phyloP scores from a whole-genome alignment of 2,888 invertebrate species.

The Drosophila nr. fundita region DNA sequence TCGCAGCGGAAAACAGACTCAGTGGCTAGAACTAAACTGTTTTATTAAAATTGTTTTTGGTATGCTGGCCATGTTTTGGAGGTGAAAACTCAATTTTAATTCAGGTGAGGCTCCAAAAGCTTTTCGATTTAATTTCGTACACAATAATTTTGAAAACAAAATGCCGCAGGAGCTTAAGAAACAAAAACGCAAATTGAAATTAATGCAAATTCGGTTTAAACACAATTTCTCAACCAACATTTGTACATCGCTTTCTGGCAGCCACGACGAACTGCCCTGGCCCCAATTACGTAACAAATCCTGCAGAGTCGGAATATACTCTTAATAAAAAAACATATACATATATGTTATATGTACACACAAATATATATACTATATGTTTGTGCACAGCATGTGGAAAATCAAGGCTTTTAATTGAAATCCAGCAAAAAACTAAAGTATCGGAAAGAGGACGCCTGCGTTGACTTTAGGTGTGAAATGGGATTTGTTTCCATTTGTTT shows the following conservation, averaged over 20 bases:
- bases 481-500: conserved; percentile 1
- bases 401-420: conserved; percentile 80
- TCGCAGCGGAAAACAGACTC: background rate
- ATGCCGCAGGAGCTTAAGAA: conserved; percentile 42
- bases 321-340: conserved; percentile 6
- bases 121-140: conserved; percentile 58
- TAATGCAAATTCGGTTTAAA: conserved; percentile 74
- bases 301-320: conserved; percentile 27
- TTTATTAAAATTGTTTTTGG: conserved; percentile 18
- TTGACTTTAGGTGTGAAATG: conserved; percentile 27
- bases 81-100: conserved; percentile 59
- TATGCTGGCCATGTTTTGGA: conserved; percentile 21
- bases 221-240: conserved; percentile 62
- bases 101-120: conserved; percentile 37
- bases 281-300: conserved; percentile 52
- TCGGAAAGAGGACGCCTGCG: conserved; percentile 20
- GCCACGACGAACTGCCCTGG: conserved; percentile 33
- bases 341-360: conserved; percentile 4
- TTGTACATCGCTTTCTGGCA: conserved; percentile 62
- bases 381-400: conserved; percentile 62
- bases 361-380: conserved; percentile 5
- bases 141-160: conserved; percentile 38
- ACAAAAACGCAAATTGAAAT: conserved; percentile 57
- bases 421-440: conserved; percentile 68
- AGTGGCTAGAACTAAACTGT: conserved; percentile 13